Evolutionary conservation across 2,113 vertebrate genomes (phyloP).

Genomic region (Nothoprocta perdicaria): DNA sequence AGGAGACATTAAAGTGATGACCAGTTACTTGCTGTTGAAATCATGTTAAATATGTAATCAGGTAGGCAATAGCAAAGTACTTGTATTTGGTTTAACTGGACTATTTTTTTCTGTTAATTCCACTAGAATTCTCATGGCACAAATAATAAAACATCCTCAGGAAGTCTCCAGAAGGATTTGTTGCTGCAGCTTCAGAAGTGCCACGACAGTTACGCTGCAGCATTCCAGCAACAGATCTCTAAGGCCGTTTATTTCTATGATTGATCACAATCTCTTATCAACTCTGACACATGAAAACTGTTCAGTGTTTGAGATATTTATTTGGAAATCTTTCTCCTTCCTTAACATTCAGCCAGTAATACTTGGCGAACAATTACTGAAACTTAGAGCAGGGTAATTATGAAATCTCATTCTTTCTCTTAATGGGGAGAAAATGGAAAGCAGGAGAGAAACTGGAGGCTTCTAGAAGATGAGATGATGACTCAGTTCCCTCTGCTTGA

Average conservation of each 20-base stretch:
- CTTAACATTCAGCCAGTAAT: background rate
- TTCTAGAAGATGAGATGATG: conserved; percentile 13
- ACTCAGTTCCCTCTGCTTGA: conserved; percentile 16
- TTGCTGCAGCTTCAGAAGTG: conserved; percentile 42
- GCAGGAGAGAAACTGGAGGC: background rate
- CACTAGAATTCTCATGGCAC: conserved; percentile 42
- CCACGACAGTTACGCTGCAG: conserved; percentile 9
- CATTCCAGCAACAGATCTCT: background rate
- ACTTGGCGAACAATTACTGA: background rate
- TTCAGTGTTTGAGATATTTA: conserved; percentile 32
- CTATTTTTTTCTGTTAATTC: conserved; percentile 68
- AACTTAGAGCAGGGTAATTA: background rate
- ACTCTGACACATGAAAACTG: conserved; percentile 35
- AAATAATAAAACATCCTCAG: conserved; percentile 54
- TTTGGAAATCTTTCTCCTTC: conserved; percentile 21
- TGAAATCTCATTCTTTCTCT: background rate
- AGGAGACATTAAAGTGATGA: conserved; percentile 42
- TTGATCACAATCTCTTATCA: conserved; percentile 34
- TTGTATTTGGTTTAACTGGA: conserved; percentile 56
- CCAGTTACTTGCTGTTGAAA: conserved; percentile 34
- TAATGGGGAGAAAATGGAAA: background rate
- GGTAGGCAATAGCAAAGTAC: conserved; percentile 64
- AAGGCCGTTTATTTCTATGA: conserved; percentile 47
- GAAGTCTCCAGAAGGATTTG: conserved; percentile 50
- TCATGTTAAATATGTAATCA: conserved; percentile 40